A percentile compares a stretch with the other conserved stretches of the same genome.
These are phyloP conservation scores for Recurvirostra avosetta DNA, from an alignment of 2,113 vertebrate species.

Conservation along the genomic window DNA sequence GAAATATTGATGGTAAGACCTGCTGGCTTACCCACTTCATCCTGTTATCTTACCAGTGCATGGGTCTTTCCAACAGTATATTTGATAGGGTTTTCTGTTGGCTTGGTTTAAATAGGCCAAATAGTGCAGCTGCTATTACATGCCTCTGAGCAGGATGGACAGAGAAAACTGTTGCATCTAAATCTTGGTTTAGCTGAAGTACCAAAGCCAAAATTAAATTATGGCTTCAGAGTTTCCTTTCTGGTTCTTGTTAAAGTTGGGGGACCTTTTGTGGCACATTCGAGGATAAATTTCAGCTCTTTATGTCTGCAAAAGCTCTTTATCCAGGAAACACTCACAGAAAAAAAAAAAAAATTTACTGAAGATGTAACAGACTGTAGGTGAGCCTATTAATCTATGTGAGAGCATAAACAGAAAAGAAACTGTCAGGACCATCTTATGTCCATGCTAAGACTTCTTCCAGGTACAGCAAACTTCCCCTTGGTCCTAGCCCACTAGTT, in stretches of 20 bases:
- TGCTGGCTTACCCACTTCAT: background rate
- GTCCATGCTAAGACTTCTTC: background rate
- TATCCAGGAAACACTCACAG: background rate
- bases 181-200: background rate
- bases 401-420: background rate
- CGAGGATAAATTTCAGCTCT: background rate
- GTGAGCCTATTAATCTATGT: background rate
- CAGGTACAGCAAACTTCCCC: background rate
- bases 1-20: background rate
- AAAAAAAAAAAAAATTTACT: background rate
- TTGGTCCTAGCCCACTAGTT: background rate
- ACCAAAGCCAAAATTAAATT: background rate
- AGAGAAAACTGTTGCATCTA: background rate
- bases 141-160: background rate
- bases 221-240: background rate
- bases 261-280: background rate
- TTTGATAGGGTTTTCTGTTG: background rate
- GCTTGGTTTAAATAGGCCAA: background rate
- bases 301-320: background rate
- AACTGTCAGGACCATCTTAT: background rate
- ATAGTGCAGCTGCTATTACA: background rate
- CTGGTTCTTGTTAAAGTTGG: background rate
- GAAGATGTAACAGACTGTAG: background rate
- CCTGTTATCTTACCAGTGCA: background rate
- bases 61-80: background rate